A percentile compares a stretch with the other conserved stretches of the same genome.
Conservation (phyloP, 2,888 invertebrate species). For the Sphaerolaimus hirsutus region DNA sequence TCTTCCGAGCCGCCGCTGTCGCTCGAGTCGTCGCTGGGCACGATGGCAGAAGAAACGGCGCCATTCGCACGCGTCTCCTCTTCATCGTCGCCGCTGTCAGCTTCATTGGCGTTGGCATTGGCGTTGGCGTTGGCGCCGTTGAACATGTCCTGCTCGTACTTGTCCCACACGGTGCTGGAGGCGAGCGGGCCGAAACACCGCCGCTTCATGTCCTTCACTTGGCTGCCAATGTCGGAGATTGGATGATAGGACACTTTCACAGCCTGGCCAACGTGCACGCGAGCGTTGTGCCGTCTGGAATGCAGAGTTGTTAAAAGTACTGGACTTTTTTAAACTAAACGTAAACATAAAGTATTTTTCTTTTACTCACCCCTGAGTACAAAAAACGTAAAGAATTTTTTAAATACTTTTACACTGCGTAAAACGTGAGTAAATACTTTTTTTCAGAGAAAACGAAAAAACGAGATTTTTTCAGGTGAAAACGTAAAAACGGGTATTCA, state of each 20-base stretch:
- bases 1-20: no score
- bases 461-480: no score
- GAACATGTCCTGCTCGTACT: not conserved
- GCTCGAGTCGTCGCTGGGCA: no score
- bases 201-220: constrained; percentile 2
- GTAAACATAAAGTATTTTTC: no score
- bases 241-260: constrained; percentile 5
- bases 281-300: constrained; percentile 2
- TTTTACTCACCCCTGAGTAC: no score
- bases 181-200: constrained; percentile 1
- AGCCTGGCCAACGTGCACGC: not conserved
- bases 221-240: constrained; percentile 1
- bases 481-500: no score
- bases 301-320: no score
- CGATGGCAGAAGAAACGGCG: not conserved
- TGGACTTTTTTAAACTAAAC: no score
- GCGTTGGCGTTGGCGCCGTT: not conserved
- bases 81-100: not conserved
- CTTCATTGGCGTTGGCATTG: not conserved
- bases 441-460: no score
- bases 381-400: no score
- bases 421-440: no score
- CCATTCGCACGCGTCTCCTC: not conserved
- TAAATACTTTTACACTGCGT: no score
- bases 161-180: not conserved